These are phyloP conservation scores for Tetropium fuscum DNA, from an alignment of 2,888 invertebrate genomes.

Conservation along the genomic window DNA sequence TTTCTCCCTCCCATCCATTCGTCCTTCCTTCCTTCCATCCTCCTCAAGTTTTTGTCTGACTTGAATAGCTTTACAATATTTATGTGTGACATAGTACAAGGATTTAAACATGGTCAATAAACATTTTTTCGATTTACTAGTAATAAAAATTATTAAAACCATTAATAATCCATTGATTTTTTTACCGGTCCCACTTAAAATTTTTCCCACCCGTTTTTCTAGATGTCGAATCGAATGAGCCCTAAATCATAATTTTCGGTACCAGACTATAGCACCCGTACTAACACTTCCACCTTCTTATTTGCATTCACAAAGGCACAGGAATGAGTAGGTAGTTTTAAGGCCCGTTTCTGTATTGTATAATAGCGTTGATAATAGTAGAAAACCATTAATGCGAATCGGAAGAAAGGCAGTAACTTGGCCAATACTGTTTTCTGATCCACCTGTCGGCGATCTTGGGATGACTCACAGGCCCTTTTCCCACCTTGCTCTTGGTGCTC, in stretches of 20 bases:
- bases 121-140: slow-evolving; percentile 10
- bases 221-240: too few species aligned
- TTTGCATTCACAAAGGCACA: background rate
- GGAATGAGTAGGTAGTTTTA: slow-evolving; percentile 19
- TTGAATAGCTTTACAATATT: slow-evolving; percentile 10
- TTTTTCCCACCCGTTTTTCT: too few species aligned
- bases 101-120: slow-evolving; percentile 18
- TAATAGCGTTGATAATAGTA: too few species aligned
- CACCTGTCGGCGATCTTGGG: slow-evolving; percentile 24
- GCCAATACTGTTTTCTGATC: slow-evolving; percentile 25
- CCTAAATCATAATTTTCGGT: too few species aligned
- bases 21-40: too few species aligned
- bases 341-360: background rate
- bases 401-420: background rate
- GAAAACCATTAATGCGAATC: slow-evolving; percentile 1
- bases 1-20: too few species aligned
- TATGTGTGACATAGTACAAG: slow-evolving; percentile 8
- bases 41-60: too few species aligned
- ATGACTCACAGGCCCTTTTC: slow-evolving; percentile 31
- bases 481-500: slow-evolving; percentile 25
- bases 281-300: slow-evolving; percentile 4
- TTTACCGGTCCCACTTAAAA: too few species aligned
- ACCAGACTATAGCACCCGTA: slow-evolving; percentile 9
- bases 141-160: too few species aligned
- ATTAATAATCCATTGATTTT: too few species aligned